phyloP scores from a whole-genome alignment of 1,140 invertebrate genomes.

The Drosophila biarmipes region DNA sequence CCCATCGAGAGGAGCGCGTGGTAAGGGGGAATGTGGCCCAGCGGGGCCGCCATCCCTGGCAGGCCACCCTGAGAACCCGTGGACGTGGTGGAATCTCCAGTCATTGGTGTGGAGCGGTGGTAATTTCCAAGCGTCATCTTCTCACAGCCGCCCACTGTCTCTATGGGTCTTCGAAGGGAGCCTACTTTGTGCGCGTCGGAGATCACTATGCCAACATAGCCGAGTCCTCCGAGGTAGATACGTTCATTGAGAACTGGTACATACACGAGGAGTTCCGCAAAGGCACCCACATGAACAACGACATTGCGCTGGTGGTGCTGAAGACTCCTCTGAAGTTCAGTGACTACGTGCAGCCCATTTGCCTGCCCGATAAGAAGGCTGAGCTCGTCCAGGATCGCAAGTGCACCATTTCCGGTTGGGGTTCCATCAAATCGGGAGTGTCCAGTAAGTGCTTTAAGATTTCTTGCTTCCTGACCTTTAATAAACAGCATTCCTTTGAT shows the following conservation, averaged over 20 bases:
- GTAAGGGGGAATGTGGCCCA: constrained; percentile 86
- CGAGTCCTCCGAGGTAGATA: constrained; percentile 88
- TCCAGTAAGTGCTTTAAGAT: constrained; percentile 85
- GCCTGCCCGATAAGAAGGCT: constrained; percentile 87
- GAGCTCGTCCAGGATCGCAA: constrained; percentile 87
- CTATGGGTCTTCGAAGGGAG: constrained; percentile 88
- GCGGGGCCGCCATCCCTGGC: constrained; percentile 91
- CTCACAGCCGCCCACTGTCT: constrained; percentile 93
- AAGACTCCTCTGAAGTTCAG: constrained; percentile 88
- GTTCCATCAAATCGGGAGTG: constrained; percentile 87
- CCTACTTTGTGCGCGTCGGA: constrained; percentile 89
- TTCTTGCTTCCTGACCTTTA: neutral
- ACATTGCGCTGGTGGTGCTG: constrained; percentile 90
- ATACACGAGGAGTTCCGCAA: constrained; percentile 88
- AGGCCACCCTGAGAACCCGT: constrained; percentile 89
- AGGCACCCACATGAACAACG: constrained; percentile 89
- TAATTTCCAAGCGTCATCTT: constrained; percentile 89
- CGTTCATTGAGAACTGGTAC: constrained; percentile 89
- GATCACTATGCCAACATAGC: constrained; percentile 89
- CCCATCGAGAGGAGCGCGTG: constrained; percentile 85
- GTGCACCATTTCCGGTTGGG: constrained; percentile 93
- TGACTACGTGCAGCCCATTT: constrained; percentile 90
- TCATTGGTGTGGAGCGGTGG: constrained; percentile 92
- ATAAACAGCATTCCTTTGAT: neutral
- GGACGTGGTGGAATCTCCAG: constrained; percentile 86